phyloP scores from a whole-genome alignment of 2,797 vertebrate species.

The Poeciliopsis presidionis region DNA sequence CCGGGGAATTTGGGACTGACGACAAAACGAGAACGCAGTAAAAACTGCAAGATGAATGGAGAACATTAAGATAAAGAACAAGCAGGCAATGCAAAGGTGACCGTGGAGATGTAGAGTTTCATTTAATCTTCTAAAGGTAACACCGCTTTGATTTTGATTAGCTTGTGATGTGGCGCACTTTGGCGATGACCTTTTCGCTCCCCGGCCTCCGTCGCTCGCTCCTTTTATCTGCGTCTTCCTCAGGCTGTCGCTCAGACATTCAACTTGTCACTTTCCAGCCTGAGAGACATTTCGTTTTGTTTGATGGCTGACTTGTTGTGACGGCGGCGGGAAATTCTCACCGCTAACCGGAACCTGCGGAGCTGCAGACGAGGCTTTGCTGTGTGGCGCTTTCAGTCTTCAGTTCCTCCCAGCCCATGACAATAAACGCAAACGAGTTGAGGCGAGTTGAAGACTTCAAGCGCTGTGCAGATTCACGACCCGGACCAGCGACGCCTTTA shows the following conservation, averaged over 20 bases:
- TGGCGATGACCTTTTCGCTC: slow-evolving; percentile 61
- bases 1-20: background rate
- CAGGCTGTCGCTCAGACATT: slow-evolving; percentile 17
- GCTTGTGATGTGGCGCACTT: slow-evolving; percentile 52
- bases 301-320: slow-evolving; percentile 38
- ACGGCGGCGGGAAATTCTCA: background rate
- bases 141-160: slow-evolving; percentile 61
- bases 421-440: slow-evolving; percentile 82
- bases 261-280: slow-evolving; percentile 33
- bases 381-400: slow-evolving; percentile 89
- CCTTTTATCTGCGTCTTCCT: slow-evolving; percentile 31
- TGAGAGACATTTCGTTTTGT: slow-evolving; percentile 45
- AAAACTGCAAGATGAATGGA: slow-evolving; percentile 7
- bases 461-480: slow-evolving; percentile 82
- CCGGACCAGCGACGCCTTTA: background rate
- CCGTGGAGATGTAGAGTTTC: background rate
- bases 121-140: slow-evolving; percentile 48
- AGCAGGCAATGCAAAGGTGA: slow-evolving; percentile 14
- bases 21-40: background rate
- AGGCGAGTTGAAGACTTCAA: slow-evolving; percentile 90
- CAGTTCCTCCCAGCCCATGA: slow-evolving; percentile 88
- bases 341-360: slow-evolving; percentile 21
- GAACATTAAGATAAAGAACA: slow-evolving; percentile 13
- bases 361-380: slow-evolving; percentile 44
- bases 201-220: slow-evolving; percentile 7